Conservation (phyloP, 2,113 vertebrate species). For the Chionis minor region DNA sequence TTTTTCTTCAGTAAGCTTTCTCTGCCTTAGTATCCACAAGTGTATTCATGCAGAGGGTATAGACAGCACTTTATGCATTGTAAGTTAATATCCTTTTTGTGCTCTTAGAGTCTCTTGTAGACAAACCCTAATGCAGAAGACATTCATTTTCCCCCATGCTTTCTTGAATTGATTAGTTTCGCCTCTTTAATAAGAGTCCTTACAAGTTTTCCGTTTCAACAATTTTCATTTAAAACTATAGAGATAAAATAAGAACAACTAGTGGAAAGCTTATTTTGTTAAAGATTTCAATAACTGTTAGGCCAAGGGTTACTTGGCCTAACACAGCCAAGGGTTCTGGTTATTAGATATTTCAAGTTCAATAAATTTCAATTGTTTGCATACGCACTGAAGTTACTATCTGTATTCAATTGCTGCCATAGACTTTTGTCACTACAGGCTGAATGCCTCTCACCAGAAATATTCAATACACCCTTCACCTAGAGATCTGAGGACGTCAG, state of each 20-base stretch:
- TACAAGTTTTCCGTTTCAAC: background rate
- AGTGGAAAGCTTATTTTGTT: background rate
- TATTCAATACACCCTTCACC: background rate
- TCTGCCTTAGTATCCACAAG: background rate
- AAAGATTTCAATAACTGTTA: background rate
- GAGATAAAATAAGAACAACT: background rate
- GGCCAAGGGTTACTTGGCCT: too few relatives aligned
- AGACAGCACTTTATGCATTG: background rate
- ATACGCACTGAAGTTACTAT: background rate
- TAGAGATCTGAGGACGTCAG: background rate
- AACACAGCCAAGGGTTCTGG: background rate
- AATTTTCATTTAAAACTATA: background rate
- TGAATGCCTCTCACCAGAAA: background rate
- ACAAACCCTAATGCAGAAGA: background rate
- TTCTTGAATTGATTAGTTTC: background rate
- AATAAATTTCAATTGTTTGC: background rate
- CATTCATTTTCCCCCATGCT: background rate
- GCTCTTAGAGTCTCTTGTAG: background rate
- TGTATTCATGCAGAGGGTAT: rapidly evolving
- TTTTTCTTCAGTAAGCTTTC: background rate
- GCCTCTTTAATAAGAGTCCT: background rate
- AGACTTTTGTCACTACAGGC: background rate
- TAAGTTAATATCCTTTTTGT: background rate
- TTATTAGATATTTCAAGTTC: background rate
- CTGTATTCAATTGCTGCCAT: background rate